These are phyloP conservation scores for Atherix ibis DNA, from an alignment of 2,888 invertebrate genomes.

Conservation along the genomic window DNA sequence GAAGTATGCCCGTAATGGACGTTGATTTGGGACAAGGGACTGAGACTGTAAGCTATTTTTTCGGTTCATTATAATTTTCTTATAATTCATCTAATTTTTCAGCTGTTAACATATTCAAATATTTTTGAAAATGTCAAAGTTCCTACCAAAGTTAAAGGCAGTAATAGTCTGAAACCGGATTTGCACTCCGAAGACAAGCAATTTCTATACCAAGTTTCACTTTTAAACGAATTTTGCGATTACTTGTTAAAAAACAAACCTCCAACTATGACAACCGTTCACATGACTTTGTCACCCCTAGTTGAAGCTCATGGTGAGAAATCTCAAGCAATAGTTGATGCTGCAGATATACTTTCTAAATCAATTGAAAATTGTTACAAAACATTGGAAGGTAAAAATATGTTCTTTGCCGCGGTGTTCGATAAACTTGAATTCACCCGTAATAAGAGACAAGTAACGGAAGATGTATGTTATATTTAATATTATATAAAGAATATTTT, in stretches of 20 bases:
- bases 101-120: conserved; percentile 14
- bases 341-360: conserved; percentile 20
- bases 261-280: conserved; percentile 20
- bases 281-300: conserved; percentile 21
- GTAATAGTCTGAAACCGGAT: conserved; percentile 19
- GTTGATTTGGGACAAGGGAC: conserved; percentile 46
- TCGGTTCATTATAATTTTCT: conserved; percentile 15
- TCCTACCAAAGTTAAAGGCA: conserved; percentile 12
- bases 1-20: conserved; percentile 43
- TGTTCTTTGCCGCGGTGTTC: too few relatives aligned
- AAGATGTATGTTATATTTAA: conserved; percentile 14
- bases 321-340: conserved; percentile 23
- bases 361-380: conserved; percentile 30
- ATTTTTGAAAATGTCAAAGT: conserved; percentile 20
- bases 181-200: conserved; percentile 25
- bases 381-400: too few relatives aligned
- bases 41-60: conserved; percentile 40
- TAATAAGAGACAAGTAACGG: too few relatives aligned
- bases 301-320: conserved; percentile 25
- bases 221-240: conserved; percentile 17
- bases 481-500: neutral
- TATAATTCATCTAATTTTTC: conserved; percentile 6
- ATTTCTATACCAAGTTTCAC: conserved; percentile 22
- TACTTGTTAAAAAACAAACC: conserved; percentile 16
- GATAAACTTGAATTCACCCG: too few relatives aligned